Conservation (phyloP, 2,888 invertebrate species). For the Acronicta leporina region DNA sequence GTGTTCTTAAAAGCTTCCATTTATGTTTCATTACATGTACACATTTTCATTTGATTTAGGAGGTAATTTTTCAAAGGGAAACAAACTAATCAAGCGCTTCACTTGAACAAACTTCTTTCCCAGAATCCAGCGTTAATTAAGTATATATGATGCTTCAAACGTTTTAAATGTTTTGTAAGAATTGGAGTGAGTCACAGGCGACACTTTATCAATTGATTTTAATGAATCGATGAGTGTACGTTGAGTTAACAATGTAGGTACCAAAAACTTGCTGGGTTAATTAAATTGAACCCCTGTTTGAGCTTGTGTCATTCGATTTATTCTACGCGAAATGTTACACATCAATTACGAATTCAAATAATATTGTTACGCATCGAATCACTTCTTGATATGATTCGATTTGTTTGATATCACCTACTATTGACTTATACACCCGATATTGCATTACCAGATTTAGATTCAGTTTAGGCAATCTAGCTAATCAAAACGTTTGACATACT, state of each 20-base stretch:
- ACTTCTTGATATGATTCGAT: constrained; percentile 44
- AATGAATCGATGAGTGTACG: constrained; percentile 71
- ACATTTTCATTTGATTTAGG: too few species aligned
- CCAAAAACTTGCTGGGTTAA: constrained; percentile 72
- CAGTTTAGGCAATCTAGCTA: constrained; percentile 15
- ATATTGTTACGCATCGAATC: constrained; percentile 40
- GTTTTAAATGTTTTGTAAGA: constrained; percentile 47
- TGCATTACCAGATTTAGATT: constrained; percentile 18
- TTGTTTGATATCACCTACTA: constrained; percentile 29
- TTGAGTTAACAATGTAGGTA: constrained; percentile 62
- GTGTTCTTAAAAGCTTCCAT: too few species aligned
- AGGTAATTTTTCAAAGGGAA: background rate
- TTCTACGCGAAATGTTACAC: constrained; percentile 40
- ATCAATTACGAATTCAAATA: constrained; percentile 50
- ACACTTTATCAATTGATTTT: constrained; percentile 67
- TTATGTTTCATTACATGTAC: too few species aligned
- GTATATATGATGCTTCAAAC: constrained; percentile 30
- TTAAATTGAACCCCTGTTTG: constrained; percentile 68
- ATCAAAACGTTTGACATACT: background rate
- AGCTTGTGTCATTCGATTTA: constrained; percentile 62
- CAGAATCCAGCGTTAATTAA: constrained; percentile 23
- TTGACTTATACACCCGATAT: constrained; percentile 27
- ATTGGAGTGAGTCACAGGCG: constrained; percentile 69
- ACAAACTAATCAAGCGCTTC: constrained; percentile 6
- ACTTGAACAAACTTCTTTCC: constrained; percentile 18